Base-by-base conservation (phyloP, 2,797 vertebrate species). In the Ptychobarbus kaznakovi region DNA sequence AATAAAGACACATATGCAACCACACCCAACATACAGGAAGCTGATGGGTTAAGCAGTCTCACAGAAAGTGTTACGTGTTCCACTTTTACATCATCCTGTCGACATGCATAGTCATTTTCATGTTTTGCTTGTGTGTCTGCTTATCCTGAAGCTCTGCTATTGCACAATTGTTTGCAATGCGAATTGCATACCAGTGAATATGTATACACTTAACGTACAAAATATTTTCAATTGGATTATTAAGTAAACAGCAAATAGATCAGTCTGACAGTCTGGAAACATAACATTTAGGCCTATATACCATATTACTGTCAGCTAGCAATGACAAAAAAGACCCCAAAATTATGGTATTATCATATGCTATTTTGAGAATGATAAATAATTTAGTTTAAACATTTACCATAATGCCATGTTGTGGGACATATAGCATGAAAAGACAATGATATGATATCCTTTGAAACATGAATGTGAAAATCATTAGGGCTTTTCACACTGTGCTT, bases 1-100 rank as follows among this genome's bases (percentile, higher is more conserved):
- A 82, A 73, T 28, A 58, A 82, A 40, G 38, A 72, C n/a, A 86
- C 32, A 73, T 32, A 80, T 22, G 53, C 16, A 84, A 5, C 76
- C 40, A 87, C 66, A 86, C 53, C 77, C 58, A 63, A 83, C 44
- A 77, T 56, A 82, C 69, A 49, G 53, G 53, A 82, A 61, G 20
- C 44, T 58, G 15, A 9, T 72, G 28, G 15, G 40, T 74, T 58
- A 49, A 49, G 56, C 73, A 82, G 69, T 49, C 40, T 46, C 63
- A 74, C 53, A 35, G 11, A 63, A 73, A 46, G 25, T 13, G 16
- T 73, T 63, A 74, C 6, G 28, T 82, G 53, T 49, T 51, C 51
- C 69, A 32, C 25, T 44, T 70, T 81, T 20, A 72, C 49, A 58
- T 82, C 35, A 58, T 72, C 16, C 38, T 58, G 68, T 80, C 46